A percentile compares a stretch with the other conserved stretches of the same genome.
phyloP scores from a whole-genome alignment of 2,888 invertebrate species.

The Torymus tubicola region DNA sequence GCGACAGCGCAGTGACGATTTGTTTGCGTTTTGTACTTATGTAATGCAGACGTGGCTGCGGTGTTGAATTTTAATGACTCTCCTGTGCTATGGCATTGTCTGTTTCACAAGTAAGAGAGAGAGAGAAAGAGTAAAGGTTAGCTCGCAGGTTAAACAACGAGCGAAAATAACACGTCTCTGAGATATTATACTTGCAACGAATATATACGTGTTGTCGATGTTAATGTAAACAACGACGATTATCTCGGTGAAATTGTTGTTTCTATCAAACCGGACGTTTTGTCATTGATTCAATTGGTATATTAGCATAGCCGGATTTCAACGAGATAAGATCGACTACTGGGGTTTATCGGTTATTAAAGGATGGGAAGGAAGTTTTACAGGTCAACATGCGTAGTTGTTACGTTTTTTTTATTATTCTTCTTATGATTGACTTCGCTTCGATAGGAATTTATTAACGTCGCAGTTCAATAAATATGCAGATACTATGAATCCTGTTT shows the following conservation, averaged over 20 bases:
- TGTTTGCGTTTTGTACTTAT: slow-evolving; percentile 38
- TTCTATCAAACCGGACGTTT: too few relatives aligned
- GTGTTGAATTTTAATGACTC: slow-evolving; percentile 36
- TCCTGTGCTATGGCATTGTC: slow-evolving; percentile 13
- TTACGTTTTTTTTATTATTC: background rate
- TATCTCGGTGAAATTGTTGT: background rate
- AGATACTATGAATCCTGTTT: background rate
- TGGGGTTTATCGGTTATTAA: too few relatives aligned
- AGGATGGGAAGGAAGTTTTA: too few relatives aligned
- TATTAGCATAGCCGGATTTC: too few relatives aligned
- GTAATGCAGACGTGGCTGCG: slow-evolving; percentile 14
- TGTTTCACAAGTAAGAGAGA: background rate
- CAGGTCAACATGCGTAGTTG: too few relatives aligned
- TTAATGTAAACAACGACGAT: slow-evolving; percentile 1
- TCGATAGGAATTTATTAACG: background rate
- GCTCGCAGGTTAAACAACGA: too few relatives aligned
- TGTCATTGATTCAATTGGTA: background rate
- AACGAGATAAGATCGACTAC: too few relatives aligned
- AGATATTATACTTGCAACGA: too few relatives aligned
- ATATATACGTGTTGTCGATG: background rate
- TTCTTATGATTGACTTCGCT: background rate
- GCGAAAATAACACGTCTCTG: too few relatives aligned
- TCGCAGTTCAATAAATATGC: background rate
- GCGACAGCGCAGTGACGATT: background rate
- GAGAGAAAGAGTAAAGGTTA: slow-evolving; percentile 3